Conservation (phyloP, 2,797 vertebrate species). For the Phrynocephalus vlangalii region DNA sequence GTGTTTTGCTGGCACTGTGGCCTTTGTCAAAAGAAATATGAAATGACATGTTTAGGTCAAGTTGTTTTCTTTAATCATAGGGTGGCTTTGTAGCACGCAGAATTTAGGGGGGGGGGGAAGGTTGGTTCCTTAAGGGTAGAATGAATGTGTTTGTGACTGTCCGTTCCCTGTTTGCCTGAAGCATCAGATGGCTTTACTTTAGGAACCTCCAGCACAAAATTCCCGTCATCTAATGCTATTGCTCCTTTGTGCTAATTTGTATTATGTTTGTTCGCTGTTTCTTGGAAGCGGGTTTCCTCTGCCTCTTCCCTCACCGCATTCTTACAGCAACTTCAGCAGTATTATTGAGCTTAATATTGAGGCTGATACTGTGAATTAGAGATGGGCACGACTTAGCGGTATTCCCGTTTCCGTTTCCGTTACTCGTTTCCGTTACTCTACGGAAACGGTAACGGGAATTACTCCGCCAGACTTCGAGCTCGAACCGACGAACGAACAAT, state of each 20-base stretch:
- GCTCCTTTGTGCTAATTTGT: conserved; percentile 6
- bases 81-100: neutral
- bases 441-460: too few relatives aligned
- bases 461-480: too few relatives aligned
- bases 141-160: neutral
- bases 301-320: neutral
- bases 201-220: neutral
- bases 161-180: neutral
- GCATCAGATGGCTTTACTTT: neutral
- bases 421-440: too few relatives aligned
- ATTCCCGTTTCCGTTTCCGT: too few relatives aligned
- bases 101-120: neutral
- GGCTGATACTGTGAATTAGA: too few relatives aligned
- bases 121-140: conserved; percentile 4
- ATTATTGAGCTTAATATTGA: too few relatives aligned
- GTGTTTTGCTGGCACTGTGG: conserved; percentile 16
- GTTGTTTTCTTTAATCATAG: conserved; percentile 30
- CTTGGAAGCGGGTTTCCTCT: neutral
- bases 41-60: conserved; percentile 19
- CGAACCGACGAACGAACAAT: too few relatives aligned
- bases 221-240: neutral
- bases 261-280: conserved; percentile 11
- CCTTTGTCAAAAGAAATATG: conserved; percentile 18
- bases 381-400: too few relatives aligned
- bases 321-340: neutral